phyloP scores from a whole-genome alignment of 1,140 invertebrate genomes.

The Pygmarrhopalites habei region DNA sequence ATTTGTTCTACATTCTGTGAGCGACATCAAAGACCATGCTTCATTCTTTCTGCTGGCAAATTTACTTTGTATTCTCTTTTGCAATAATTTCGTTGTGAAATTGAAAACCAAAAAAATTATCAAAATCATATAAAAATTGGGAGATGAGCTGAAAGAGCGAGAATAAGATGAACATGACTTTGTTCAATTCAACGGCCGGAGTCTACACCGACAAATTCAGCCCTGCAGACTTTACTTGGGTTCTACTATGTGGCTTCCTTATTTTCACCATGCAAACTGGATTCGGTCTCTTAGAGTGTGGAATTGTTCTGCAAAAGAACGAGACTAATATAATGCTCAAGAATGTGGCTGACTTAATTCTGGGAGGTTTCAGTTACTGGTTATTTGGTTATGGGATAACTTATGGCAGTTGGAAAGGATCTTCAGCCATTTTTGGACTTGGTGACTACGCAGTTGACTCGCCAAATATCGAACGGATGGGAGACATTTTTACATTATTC shows the following conservation, averaged over 20 bases:
- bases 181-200: too few species aligned
- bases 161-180: too few species aligned
- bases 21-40: too few species aligned
- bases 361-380: constrained; percentile 87
- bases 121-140: too few species aligned
- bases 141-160: too few species aligned
- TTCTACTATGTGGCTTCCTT: constrained; percentile 25
- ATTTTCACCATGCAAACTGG: constrained; percentile 43
- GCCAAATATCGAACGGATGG: constrained; percentile 27
- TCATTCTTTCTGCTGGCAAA: too few species aligned
- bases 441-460: constrained; percentile 34
- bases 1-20: too few species aligned
- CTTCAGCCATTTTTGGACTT: constrained; percentile 29
- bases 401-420: constrained; percentile 39
- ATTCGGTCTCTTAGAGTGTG: constrained; percentile 85
- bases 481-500: constrained; percentile 67
- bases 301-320: constrained; percentile 85
- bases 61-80: too few species aligned
- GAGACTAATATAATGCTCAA: constrained; percentile 98
- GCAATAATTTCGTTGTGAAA: too few species aligned
- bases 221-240: not conserved
- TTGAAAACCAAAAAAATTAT: too few species aligned
- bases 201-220: not conserved
- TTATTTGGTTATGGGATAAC: constrained; percentile 35
- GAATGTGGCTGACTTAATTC: constrained; percentile 82